Evolutionary conservation across 2,888 invertebrate species (phyloP), one percentile per base, ranked within the genome.

Genomic region (Altica lythri): DNA sequence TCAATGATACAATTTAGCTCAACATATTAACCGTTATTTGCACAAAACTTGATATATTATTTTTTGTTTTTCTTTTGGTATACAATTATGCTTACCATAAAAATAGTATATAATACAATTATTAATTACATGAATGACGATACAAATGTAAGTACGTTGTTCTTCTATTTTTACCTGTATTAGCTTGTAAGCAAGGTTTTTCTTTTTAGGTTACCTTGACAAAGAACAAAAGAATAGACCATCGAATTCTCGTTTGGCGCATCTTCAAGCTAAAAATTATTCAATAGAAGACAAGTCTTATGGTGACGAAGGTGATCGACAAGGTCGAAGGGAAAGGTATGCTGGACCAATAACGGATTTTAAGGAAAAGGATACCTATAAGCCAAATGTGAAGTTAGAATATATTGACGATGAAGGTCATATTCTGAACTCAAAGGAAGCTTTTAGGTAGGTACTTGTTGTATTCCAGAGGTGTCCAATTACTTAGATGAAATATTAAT

Each of bases 381-480:
- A 92, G 70, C 97, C 97, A 1, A 92, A 91, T 75, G 90, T 97
- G 29, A 95, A 95, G 77, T 79, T 98, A 68, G 95, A 97, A 74
- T 99, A 99, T 76, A 93, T 95, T 61, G 98, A 99, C 78, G 96
- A 97, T 72, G 91, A 92, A 71, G 99, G 99, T 0, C 88, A 93
- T 50, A 83, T 91, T 66, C 83, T 99, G 55, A 90, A 89, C 69
- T 88, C 91, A 51, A 99, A 99, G 78, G 98, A 99, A 80, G 98
- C 99, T 10, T 72, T 72, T 45, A 55, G 55, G 55, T 48, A 27
- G 18, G 32, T 30, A 18, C 12, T 12, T 14, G 5, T 17, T 8
- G n/a, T 38, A 2, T 14, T n/a, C n/a, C n/a, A n/a, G n/a, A n/a
- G n/a, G n/a, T n/a, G n/a, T n/a, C n/a, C n/a, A n/a, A n/a, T n/a